Conservation (phyloP, 2,888 invertebrate genomes). For the Carpatolechia fugitivella region DNA sequence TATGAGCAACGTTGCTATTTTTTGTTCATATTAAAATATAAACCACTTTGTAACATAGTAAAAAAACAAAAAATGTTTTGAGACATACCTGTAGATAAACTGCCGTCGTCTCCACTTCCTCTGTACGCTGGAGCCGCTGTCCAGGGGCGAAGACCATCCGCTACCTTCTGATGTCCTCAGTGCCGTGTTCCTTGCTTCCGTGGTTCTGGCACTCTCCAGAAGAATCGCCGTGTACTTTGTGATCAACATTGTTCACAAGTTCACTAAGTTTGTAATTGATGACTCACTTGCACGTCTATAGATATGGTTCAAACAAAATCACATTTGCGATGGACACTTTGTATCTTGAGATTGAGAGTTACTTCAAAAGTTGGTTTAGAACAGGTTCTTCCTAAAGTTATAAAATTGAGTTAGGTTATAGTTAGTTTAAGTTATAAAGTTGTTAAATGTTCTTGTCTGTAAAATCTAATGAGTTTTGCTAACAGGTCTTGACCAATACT, state of each 20-base stretch:
- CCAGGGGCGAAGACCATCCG: constrained; percentile 56
- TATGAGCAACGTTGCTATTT: no score
- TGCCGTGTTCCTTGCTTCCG: constrained; percentile 60
- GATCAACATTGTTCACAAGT: constrained; percentile 79
- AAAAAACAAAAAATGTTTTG: background rate
- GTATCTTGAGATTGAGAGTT: no score
- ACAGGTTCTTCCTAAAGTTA: background rate
- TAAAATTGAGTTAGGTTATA: no score
- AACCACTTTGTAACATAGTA: no score
- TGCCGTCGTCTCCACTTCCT: constrained; percentile 52
- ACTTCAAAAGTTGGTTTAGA: no score
- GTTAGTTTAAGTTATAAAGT: no score
- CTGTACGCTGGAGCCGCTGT: constrained; percentile 47
- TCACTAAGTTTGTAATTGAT: constrained; percentile 8
- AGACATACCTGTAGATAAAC: constrained; percentile 57
- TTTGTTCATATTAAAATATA: no score
- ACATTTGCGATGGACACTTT: background rate
- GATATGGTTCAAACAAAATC: background rate
- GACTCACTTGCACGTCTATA: background rate
- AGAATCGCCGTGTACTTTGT: constrained; percentile 85
- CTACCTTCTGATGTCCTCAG: constrained; percentile 39
- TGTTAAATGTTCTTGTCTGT: background rate
- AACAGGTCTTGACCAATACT: background rate
- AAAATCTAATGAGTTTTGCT: background rate
- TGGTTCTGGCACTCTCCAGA: constrained; percentile 81